These are phyloP conservation scores for Orthosia cruda DNA, from an alignment of 2,888 invertebrate genomes.

Conservation along the genomic window DNA sequence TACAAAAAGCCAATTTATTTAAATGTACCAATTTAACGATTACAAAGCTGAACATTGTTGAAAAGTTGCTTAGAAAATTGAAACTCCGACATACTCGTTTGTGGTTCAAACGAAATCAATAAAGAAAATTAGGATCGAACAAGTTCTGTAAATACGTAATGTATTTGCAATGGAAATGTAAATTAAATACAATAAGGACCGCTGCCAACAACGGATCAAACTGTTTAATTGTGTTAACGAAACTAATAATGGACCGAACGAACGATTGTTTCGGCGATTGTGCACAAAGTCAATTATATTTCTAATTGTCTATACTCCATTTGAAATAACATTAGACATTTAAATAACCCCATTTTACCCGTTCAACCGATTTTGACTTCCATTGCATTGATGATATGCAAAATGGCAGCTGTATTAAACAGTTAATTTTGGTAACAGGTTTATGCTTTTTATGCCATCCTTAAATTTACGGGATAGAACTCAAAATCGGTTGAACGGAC, in stretches of 20 bases:
- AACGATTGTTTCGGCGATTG: neutral
- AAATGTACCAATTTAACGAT: slow-evolving; percentile 63
- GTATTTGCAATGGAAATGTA: slow-evolving; percentile 33
- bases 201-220: neutral
- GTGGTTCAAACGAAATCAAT: slow-evolving; percentile 53
- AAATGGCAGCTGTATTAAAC: too few relatives aligned
- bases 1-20: slow-evolving; percentile 66
- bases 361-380: too few relatives aligned
- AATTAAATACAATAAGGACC: slow-evolving; percentile 12
- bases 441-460: too few relatives aligned
- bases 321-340: too few relatives aligned
- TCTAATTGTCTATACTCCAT: too few relatives aligned
- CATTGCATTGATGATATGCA: too few relatives aligned
- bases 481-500: too few relatives aligned
- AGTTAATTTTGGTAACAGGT: too few relatives aligned
- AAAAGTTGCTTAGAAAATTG: slow-evolving; percentile 60
- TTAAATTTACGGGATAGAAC: too few relatives aligned
- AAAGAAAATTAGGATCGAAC: slow-evolving; percentile 43
- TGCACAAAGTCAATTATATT: neutral
- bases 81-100: slow-evolving; percentile 47
- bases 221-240: neutral
- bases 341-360: too few relatives aligned
- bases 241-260: neutral
- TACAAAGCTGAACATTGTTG: slow-evolving; percentile 62
- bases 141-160: slow-evolving; percentile 37